These are phyloP conservation scores for Phalacrocorax aristotelis DNA, from an alignment of 2,113 vertebrate species.

Conservation along the genomic window DNA sequence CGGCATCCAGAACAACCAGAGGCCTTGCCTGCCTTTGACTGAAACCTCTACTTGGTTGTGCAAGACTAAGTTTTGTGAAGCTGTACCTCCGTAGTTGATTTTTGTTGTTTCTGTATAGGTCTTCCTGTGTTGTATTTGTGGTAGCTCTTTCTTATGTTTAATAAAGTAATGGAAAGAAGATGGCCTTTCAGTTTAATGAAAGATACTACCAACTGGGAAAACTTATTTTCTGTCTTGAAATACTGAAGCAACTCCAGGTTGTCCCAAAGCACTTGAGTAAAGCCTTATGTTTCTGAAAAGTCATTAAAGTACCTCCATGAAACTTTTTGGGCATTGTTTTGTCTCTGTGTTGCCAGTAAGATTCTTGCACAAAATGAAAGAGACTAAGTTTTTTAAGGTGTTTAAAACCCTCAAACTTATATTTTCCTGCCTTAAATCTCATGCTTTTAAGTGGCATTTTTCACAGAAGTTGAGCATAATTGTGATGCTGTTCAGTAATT, in stretches of 20 bases:
- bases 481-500: not conserved
- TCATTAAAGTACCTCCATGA: not conserved
- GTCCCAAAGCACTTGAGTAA: not conserved
- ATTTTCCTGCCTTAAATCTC: not conserved
- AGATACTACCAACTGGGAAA: not conserved
- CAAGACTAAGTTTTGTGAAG: not conserved
- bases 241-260: not conserved
- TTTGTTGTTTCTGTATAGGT: not conserved
- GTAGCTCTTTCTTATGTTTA: not conserved
- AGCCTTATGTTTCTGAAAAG: not conserved
- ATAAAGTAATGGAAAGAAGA: not conserved
- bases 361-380: not conserved
- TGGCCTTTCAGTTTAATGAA: not conserved
- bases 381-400: not conserved
- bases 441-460: not conserved
- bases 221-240: not conserved
- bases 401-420: not conserved
- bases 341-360: not conserved
- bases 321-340: not conserved
- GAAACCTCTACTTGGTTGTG: not conserved
- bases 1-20: not conserved
- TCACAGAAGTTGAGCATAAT: not conserved
- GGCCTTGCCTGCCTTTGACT: not conserved
- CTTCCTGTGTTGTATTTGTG: not conserved
- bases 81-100: not conserved